Evolutionary conservation across 2,113 vertebrate genomes (phyloP).

Genomic region (Scytalopus superciliaris): DNA sequence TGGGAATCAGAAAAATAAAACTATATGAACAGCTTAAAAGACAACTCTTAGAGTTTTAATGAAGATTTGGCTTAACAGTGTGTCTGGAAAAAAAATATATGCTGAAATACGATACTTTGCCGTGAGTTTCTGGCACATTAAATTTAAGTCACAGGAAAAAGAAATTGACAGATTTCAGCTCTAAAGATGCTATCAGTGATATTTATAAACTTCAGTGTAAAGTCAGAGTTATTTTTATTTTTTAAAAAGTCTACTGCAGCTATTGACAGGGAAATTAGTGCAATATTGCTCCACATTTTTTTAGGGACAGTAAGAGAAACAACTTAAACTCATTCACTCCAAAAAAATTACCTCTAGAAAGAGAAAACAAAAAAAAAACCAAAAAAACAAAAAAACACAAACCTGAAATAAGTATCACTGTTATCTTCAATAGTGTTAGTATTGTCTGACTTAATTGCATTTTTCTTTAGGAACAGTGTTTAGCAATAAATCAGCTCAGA

Average conservation of each 20-base stretch:
- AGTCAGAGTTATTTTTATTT: background rate
- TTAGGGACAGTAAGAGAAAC: background rate
- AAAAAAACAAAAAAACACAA: no score
- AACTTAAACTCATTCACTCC: background rate
- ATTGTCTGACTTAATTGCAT: background rate
- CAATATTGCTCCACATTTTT: background rate
- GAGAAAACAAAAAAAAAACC: background rate
- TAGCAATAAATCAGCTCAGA: background rate
- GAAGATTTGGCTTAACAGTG: background rate
- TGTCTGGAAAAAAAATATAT: background rate
- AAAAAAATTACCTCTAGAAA: background rate
- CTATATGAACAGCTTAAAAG: slow-evolving; percentile 1
- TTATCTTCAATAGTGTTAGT: background rate
- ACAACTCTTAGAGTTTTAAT: background rate
- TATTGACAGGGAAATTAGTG: background rate
- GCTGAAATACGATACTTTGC: background rate
- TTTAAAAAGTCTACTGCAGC: background rate
- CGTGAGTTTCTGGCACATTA: background rate
- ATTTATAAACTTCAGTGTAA: background rate
- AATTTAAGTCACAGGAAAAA: slow-evolving; percentile 1
- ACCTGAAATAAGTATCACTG: background rate
- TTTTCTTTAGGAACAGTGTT: background rate
- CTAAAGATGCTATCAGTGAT: background rate
- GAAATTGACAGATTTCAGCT: background rate
- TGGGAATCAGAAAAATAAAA: background rate